Percentiles rank a stretch among this genome's conserved stretches.
phyloP scores from a whole-genome alignment of 2,888 invertebrate genomes.

The Salticus scenicus region DNA sequence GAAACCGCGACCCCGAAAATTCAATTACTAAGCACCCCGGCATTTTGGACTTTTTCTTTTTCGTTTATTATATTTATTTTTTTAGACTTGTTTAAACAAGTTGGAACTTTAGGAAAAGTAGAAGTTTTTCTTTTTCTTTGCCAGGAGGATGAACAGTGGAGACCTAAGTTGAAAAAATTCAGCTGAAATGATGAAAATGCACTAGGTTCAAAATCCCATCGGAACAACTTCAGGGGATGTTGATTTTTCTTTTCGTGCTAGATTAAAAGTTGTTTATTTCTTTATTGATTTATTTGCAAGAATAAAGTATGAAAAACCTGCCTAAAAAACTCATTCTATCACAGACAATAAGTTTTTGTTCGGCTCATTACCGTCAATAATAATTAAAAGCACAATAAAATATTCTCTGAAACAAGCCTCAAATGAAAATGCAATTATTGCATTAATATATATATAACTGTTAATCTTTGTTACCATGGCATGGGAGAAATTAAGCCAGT shows the following conservation, averaged over 20 bases:
- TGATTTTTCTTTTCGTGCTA: neutral
- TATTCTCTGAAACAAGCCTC: too few relatives aligned
- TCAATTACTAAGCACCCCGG: slow-evolving; percentile 63
- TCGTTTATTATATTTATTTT: slow-evolving; percentile 41
- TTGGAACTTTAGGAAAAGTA: slow-evolving; percentile 18
- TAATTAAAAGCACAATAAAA: too few relatives aligned
- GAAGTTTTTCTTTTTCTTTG: neutral
- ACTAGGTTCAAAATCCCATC: neutral
- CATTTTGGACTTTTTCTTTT: slow-evolving; percentile 23
- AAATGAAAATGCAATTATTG: too few relatives aligned
- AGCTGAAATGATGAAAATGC: neutral
- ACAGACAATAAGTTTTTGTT: too few relatives aligned
- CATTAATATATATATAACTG: too few relatives aligned
- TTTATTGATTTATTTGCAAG: too few relatives aligned
- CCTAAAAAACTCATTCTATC: too few relatives aligned
- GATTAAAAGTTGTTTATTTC: too few relatives aligned
- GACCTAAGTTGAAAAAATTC: neutral
- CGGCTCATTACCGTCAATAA: too few relatives aligned
- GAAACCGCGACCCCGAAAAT: slow-evolving; percentile 65
- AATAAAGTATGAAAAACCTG: too few relatives aligned
- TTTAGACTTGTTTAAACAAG: slow-evolving; percentile 34
- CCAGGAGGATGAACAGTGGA: neutral
- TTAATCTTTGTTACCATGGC: too few relatives aligned
- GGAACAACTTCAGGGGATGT: neutral
- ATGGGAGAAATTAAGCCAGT: too few relatives aligned